Percentiles rank a stretch among this genome's conserved stretches.
These are phyloP conservation scores for Dendrocincla tyrannina DNA, from an alignment of 2,797 vertebrate genomes.

Conservation along the genomic window DNA sequence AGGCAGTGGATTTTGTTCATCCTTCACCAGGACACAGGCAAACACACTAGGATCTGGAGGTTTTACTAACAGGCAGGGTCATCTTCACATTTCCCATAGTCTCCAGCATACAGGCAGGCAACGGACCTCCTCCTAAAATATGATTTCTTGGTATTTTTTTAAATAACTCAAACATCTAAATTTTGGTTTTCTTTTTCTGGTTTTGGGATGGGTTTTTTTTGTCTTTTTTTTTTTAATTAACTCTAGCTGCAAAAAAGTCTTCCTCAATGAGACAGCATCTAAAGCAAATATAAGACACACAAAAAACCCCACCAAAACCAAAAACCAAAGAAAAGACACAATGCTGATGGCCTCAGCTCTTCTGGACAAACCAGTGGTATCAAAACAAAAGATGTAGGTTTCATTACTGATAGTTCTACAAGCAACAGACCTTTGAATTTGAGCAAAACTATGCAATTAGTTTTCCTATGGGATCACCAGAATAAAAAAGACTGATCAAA, in stretches of 20 bases:
- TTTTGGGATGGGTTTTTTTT: too few relatives aligned
- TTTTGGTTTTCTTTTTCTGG: background rate
- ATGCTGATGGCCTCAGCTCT: background rate
- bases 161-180: background rate
- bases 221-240: background rate
- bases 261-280: background rate
- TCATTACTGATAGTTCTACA: background rate
- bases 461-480: background rate
- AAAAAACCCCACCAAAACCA: accelerated
- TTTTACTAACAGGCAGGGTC: background rate
- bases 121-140: background rate
- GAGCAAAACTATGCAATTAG: background rate
- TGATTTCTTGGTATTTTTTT: accelerated
- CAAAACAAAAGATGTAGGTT: background rate
- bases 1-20: background rate
- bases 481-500: background rate
- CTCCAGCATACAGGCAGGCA: background rate
- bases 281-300: background rate
- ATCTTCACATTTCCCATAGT: background rate
- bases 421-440: background rate
- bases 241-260: background rate
- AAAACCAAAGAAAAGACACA: background rate
- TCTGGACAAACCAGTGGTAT: background rate
- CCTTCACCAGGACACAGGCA: background rate
- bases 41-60: background rate